Percentiles rank a stretch among this genome's conserved stretches.
These are phyloP conservation scores for Hypothenemus hampei DNA, from an alignment of 1,140 invertebrate species.

Conservation along the genomic window DNA sequence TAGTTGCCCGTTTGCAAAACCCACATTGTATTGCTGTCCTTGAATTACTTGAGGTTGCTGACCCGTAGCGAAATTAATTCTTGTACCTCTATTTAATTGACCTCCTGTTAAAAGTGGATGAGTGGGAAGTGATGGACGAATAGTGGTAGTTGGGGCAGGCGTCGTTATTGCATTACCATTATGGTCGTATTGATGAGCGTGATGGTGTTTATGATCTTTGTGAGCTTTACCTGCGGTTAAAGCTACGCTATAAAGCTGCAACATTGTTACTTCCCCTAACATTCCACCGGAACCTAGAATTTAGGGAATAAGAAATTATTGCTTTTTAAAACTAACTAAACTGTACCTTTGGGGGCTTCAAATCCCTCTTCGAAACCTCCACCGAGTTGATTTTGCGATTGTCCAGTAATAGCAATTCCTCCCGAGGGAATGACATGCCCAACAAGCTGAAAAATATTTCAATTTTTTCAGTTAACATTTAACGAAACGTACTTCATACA, in stretches of 20 bases:
- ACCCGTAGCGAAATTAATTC: constrained; percentile 52
- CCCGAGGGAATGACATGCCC: constrained; percentile 71
- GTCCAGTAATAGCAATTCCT: constrained; percentile 67
- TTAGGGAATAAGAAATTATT: neutral
- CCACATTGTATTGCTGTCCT: constrained; percentile 48
- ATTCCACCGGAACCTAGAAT: constrained; percentile 57
- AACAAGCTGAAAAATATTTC: constrained; percentile 58
- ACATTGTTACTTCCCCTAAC: constrained; percentile 70
- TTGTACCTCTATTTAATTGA: constrained; percentile 55
- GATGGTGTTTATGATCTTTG: constrained; percentile 77
- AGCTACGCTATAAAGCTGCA: constrained; percentile 72
- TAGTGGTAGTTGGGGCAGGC: constrained; percentile 51
- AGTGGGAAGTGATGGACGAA: constrained; percentile 50
- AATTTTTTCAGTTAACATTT: neutral
- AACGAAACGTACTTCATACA: neutral
- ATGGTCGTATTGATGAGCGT: constrained; percentile 71
- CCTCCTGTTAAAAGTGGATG: constrained; percentile 61
- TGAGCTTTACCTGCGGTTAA: constrained; percentile 76
- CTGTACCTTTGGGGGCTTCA: constrained; percentile 50
- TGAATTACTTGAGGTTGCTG: constrained; percentile 48
- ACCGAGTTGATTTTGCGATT: constrained; percentile 58
- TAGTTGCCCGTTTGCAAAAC: constrained; percentile 58
- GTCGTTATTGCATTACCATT: constrained; percentile 61
- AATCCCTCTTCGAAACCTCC: constrained; percentile 55
- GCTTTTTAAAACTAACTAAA: neutral